These are phyloP conservation scores for Macrostomum cliftonense DNA, from an alignment of 2,888 invertebrate species.

Conservation along the genomic window DNA sequence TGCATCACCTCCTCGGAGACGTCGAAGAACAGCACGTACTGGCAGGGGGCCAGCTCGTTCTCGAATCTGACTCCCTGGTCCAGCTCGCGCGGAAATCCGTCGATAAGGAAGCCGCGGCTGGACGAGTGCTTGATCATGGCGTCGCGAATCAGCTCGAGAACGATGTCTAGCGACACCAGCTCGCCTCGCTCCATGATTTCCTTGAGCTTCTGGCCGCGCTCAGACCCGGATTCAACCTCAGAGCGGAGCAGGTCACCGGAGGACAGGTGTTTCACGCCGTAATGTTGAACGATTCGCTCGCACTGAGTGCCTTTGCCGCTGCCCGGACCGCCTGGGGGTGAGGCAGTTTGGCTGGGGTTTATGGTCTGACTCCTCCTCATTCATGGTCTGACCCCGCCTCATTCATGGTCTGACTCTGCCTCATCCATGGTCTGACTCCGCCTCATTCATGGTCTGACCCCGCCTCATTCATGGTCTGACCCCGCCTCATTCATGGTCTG, in stretches of 20 bases:
- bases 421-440: too few species aligned
- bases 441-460: too few species aligned
- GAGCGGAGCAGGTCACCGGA: slow-evolving; percentile 65
- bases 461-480: too few species aligned
- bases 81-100: slow-evolving; percentile 78
- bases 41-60: slow-evolving; percentile 48
- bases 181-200: slow-evolving; percentile 71
- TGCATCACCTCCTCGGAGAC: slow-evolving; percentile 9
- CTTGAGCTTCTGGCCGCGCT: slow-evolving; percentile 60
- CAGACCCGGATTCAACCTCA: slow-evolving; percentile 70
- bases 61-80: slow-evolving; percentile 72
- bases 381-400: too few species aligned
- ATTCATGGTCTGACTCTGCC: too few species aligned
- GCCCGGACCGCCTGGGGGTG: slow-evolving; percentile 60
- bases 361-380: too few species aligned
- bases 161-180: slow-evolving; percentile 61
- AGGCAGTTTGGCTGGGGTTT: too few species aligned
- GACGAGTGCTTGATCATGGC: slow-evolving; percentile 53
- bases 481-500: too few species aligned
- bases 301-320: slow-evolving; percentile 92
- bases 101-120: slow-evolving; percentile 66
- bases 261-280: slow-evolving; percentile 78
- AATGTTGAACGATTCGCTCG: slow-evolving; percentile 69
- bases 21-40: slow-evolving; percentile 5
- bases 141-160: slow-evolving; percentile 54